These are phyloP conservation scores for Xerus rutilus DNA, from an alignment of 2,797 vertebrate genomes.

Conservation along the genomic window DNA sequence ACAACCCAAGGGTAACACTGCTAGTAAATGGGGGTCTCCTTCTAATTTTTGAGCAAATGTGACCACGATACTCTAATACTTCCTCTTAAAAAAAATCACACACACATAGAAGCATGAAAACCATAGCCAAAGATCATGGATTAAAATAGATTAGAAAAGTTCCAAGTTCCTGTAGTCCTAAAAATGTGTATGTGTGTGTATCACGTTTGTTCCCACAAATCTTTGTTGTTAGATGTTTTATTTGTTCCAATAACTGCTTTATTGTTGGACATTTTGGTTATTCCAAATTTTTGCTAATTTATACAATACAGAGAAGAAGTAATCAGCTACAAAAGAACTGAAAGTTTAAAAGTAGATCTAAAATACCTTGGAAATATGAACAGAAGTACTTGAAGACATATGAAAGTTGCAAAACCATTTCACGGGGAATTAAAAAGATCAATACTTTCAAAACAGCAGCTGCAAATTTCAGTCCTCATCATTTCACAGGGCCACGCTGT, in stretches of 20 bases:
- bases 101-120: neutral
- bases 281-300: slow-evolving; percentile 41
- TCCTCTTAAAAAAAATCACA: neutral
- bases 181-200: neutral
- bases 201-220: neutral
- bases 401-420: neutral
- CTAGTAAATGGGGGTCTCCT: neutral
- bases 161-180: neutral
- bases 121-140: neutral
- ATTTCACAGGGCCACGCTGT: neutral
- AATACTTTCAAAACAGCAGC: neutral
- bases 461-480: neutral
- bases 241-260: slow-evolving; percentile 27
- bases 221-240: slow-evolving; percentile 2
- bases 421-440: neutral
- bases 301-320: neutral
- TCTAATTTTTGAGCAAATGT: neutral
- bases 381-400: neutral
- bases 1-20: neutral
- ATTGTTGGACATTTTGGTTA: neutral
- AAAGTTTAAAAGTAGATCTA: slow-evolving; percentile 12
- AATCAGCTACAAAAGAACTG: neutral
- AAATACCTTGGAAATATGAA: neutral
- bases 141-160: neutral
- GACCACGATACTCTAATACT: neutral